Evolutionary conservation across 2,113 vertebrate species (phyloP).

Genomic region (Epinephelus cyanopodus): DNA sequence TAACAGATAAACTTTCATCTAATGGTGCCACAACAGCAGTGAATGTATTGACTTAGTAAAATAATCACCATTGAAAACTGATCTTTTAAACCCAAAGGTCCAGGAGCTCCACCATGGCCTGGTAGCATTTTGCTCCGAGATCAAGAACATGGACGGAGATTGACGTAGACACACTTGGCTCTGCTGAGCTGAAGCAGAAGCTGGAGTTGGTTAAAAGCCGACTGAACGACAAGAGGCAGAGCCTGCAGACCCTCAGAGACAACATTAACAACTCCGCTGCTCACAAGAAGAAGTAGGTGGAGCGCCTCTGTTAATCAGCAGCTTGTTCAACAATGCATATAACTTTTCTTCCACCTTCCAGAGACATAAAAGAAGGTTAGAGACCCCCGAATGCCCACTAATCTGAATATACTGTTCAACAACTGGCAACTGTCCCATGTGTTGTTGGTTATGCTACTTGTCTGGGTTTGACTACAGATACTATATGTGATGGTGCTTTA

Average conservation of each 20-base stretch:
- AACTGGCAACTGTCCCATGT: neutral
- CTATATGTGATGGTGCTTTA: neutral
- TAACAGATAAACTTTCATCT: neutral
- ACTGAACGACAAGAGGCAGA: constrained; percentile 77
- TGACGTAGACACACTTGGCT: constrained; percentile 44
- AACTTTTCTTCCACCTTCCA: neutral
- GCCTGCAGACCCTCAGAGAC: constrained; percentile 64
- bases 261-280: constrained; percentile 62
- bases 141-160: constrained; percentile 78
- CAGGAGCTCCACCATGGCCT: constrained; percentile 80
- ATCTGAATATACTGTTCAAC: neutral
- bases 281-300: constrained; percentile 72
- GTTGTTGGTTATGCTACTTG: neutral
- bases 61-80: neutral
- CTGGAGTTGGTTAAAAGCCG: constrained; percentile 69
- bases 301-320: constrained; percentile 12
- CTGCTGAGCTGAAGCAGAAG: constrained; percentile 70
- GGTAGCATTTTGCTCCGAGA: constrained; percentile 80
- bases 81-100: constrained; percentile 62
- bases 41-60: neutral
- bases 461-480: neutral
- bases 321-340: neutral
- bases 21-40: neutral
- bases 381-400: neutral
- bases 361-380: neutral